phyloP scores from a whole-genome alignment of 2,888 invertebrate species.

The Drosophila melanosoma region DNA sequence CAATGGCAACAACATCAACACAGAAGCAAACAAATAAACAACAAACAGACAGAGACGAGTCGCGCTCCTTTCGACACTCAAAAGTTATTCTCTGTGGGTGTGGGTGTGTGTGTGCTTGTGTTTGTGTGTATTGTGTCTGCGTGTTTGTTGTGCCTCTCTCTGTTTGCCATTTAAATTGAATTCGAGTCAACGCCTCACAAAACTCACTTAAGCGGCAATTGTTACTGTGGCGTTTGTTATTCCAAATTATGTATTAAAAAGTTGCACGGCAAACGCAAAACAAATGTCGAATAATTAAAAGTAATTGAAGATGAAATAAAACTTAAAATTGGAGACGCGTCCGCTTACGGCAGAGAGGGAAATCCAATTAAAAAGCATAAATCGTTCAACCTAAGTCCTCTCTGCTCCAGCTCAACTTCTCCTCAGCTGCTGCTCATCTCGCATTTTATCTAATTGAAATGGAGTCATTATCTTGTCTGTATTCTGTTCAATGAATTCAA shows the following conservation, averaged over 20 bases:
- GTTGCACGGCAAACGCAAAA: slow-evolving; percentile 37
- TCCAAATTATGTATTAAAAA: slow-evolving; percentile 58
- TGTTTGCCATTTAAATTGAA: slow-evolving; percentile 63
- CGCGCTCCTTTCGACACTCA: slow-evolving; percentile 11
- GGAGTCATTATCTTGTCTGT: slow-evolving; percentile 64
- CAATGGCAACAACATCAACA: slow-evolving; percentile 38
- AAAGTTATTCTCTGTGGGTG: slow-evolving; percentile 9
- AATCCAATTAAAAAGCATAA: slow-evolving; percentile 67
- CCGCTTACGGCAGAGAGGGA: slow-evolving; percentile 30
- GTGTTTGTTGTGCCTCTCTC: slow-evolving; percentile 23
- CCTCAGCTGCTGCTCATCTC: slow-evolving; percentile 2
- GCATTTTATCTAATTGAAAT: slow-evolving; percentile 52
- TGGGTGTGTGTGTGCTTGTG: background rate
- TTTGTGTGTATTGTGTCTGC: slow-evolving; percentile 5
- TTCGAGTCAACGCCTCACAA: slow-evolving; percentile 44
- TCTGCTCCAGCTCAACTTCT: background rate
- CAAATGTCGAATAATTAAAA: slow-evolving; percentile 75
- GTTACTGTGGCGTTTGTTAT: slow-evolving; percentile 51
- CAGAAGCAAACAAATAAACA: slow-evolving; percentile 40
- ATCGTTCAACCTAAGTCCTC: slow-evolving; percentile 27
- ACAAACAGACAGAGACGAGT: slow-evolving; percentile 30
- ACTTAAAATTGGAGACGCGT: slow-evolving; percentile 42
- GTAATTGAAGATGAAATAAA: slow-evolving; percentile 62
- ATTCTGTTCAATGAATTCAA: slow-evolving; percentile 55
- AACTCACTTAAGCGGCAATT: slow-evolving; percentile 66